These are phyloP conservation scores for Enteromius fasciolatus DNA, from an alignment of 2,797 vertebrate genomes.

Conservation along the genomic window DNA sequence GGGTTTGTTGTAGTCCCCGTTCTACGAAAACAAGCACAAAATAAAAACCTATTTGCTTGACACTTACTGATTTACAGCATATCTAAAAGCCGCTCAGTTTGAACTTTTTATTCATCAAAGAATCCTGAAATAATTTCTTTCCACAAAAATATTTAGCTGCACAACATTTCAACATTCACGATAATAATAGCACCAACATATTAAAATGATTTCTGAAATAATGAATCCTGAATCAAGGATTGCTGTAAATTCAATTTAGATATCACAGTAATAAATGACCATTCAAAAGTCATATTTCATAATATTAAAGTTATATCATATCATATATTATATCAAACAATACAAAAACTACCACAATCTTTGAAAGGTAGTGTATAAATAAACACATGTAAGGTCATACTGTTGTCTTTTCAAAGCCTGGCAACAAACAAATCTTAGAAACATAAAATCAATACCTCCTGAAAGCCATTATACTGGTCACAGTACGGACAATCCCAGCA, in stretches of 20 bases:
- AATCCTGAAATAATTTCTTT: not conserved
- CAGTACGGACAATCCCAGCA: constrained; percentile 98
- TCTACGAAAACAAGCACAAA: constrained; percentile 72
- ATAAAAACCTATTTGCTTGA: not conserved
- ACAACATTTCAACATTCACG: not conserved
- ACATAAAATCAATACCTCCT: constrained; percentile 81
- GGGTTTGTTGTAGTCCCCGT: constrained; percentile 98
- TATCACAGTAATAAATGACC: not conserved
- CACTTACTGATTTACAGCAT: not conserved
- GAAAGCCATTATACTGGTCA: constrained; percentile 98
- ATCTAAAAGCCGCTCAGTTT: not conserved
- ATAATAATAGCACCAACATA: not conserved
- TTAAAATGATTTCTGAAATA: not conserved
- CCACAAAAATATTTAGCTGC: not conserved
- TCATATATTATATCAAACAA: too few species aligned
- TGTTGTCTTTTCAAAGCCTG: not conserved
- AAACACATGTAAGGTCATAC: not conserved
- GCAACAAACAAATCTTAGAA: not conserved
- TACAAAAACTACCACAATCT: not conserved
- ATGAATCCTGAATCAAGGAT: not conserved
- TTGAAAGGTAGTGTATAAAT: not conserved
- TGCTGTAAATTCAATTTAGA: not conserved
- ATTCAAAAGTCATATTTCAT: not conserved
- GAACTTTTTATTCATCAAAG: not conserved
- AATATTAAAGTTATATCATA: not conserved